Percentiles rank a stretch among this genome's conserved stretches.
phyloP scores from a whole-genome alignment of 2,113 vertebrate genomes.

The Albula glossodonta region DNA sequence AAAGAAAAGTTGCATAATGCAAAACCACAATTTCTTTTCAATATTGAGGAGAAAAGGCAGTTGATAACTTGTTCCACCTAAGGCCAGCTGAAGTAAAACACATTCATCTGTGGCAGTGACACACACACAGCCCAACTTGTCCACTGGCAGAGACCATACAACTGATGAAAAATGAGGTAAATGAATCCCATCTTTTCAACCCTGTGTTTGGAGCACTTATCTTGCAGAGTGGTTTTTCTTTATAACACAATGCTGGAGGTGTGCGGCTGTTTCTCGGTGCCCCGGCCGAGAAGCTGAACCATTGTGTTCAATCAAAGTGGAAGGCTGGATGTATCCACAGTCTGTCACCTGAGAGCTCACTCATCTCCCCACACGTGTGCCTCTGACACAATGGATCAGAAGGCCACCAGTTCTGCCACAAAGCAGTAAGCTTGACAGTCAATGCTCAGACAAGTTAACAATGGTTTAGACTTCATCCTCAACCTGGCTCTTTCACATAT shows the following conservation, averaged over 20 bases:
- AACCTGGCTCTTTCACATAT: too few relatives aligned
- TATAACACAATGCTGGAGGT: neutral
- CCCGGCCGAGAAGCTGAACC: neutral
- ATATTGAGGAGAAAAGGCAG: neutral
- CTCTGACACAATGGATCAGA: neutral
- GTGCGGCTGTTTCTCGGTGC: neutral
- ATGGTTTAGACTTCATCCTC: neutral
- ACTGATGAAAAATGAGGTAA: neutral
- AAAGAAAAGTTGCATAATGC: neutral
- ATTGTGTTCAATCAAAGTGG: conserved; percentile 4
- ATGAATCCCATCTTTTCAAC: conserved; percentile 1
- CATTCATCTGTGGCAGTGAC: neutral
- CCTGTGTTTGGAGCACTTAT: neutral
- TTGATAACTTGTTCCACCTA: neutral
- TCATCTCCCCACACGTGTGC: neutral
- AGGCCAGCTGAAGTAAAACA: neutral
- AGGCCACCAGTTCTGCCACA: neutral
- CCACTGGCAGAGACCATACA: neutral
- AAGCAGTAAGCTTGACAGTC: neutral
- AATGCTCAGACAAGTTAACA: neutral
- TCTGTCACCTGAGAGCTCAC: neutral
- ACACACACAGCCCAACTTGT: neutral
- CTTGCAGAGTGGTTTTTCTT: neutral
- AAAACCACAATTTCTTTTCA: too few relatives aligned
- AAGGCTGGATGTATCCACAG: neutral